Evolutionary conservation across 2,113 vertebrate genomes (phyloP).

Genomic region (Gobius niger): DNA sequence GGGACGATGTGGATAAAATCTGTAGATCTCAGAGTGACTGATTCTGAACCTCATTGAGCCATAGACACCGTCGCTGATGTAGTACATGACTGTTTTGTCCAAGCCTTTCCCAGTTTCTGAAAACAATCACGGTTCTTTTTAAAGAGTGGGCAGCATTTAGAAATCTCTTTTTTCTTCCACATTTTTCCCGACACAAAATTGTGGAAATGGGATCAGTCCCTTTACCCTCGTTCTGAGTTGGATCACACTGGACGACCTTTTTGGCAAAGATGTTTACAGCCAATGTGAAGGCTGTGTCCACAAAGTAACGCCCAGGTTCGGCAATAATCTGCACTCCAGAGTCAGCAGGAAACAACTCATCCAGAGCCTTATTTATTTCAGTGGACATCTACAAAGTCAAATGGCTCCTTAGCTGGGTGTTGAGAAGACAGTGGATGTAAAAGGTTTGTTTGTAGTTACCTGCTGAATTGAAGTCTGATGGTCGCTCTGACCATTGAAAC

Average conservation of each 20-base stretch:
- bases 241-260: constrained; percentile 79
- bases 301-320: constrained; percentile 89
- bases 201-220: background rate
- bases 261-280: constrained; percentile 89
- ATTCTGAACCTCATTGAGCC: constrained; percentile 19
- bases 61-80: constrained; percentile 34
- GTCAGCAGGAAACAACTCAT: constrained; percentile 86
- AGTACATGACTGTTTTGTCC: constrained; percentile 35
- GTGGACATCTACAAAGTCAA: constrained; percentile 77
- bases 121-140: background rate
- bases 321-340: constrained; percentile 83
- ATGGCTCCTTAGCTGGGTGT: background rate
- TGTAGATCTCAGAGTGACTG: background rate
- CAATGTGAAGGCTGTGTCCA: constrained; percentile 86
- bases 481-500: constrained; percentile 87
- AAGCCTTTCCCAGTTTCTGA: constrained; percentile 29
- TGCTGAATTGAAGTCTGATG: constrained; percentile 87
- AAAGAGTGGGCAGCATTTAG: background rate
- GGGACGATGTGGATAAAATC: constrained; percentile 2
- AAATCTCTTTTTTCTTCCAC: background rate
- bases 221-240: constrained; percentile 30
- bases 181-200: background rate
- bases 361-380: constrained; percentile 86
- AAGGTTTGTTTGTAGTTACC: constrained; percentile 63
- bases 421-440: background rate